Conservation (phyloP, 2,113 vertebrate genomes). For the Prolemur simus region DNA sequence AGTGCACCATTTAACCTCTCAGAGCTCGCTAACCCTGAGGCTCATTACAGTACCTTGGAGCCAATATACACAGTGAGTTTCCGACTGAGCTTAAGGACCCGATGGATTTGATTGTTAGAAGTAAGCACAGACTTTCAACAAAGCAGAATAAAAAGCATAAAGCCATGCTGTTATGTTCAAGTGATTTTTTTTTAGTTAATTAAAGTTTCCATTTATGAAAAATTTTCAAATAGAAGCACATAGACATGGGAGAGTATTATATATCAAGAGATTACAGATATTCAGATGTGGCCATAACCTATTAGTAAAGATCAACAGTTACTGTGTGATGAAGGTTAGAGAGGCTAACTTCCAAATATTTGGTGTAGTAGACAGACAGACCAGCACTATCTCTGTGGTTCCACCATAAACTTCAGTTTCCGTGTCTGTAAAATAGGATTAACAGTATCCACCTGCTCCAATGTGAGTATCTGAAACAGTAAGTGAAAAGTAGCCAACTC, state of each 20-base stretch:
- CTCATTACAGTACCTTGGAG: neutral
- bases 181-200: neutral
- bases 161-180: neutral
- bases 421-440: neutral
- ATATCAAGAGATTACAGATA: neutral
- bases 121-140: neutral
- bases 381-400: neutral
- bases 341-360: neutral
- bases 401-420: neutral
- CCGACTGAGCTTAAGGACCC: neutral
- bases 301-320: neutral
- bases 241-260: neutral
- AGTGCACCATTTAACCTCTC: neutral
- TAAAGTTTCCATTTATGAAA: neutral
- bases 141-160: neutral
- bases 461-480: rapidly evolving
- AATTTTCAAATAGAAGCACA: neutral
- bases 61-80: neutral
- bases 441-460: neutral
- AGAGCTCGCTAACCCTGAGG: neutral
- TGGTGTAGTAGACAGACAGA: neutral
- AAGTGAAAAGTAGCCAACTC: neutral
- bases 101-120: neutral
- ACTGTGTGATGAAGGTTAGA: neutral
- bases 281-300: neutral